A percentile compares a stretch with the other conserved stretches of the same genome.
These are phyloP conservation scores for Entomobrya proxima DNA, from an alignment of 2,888 invertebrate genomes.

Conservation along the genomic window DNA sequence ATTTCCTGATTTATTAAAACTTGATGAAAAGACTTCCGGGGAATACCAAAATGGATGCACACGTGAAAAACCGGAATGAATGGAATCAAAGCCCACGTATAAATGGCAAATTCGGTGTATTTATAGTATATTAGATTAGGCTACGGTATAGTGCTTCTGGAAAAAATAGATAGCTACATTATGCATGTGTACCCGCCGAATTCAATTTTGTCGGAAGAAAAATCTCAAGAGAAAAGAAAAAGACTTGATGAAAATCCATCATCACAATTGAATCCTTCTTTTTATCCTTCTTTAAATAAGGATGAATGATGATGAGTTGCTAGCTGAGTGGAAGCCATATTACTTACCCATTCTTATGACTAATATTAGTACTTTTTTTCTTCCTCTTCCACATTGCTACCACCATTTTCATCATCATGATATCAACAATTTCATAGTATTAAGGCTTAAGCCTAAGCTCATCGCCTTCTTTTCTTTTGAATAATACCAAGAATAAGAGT, in stretches of 20 bases:
- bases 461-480: neutral
- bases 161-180: neutral
- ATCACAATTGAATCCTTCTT: conserved; percentile 2
- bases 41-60: neutral
- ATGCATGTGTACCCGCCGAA: neutral
- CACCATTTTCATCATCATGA: neutral
- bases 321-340: neutral
- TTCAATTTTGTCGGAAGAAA: conserved; percentile 11
- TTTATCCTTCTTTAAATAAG: neutral
- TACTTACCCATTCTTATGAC: conserved; percentile 2
- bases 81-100: neutral
- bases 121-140: neutral
- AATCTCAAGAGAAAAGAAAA: neutral
- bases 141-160: neutral
- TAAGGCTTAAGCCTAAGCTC: too few species aligned
- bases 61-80: neutral
- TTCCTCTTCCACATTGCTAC: neutral
- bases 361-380: conserved; percentile 18
- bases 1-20: neutral
- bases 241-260: conserved; percentile 38
- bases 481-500: neutral
- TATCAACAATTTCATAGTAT: too few species aligned
- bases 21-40: neutral
- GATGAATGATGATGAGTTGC: conserved; percentile 41
- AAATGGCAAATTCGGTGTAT: neutral